phyloP scores from a whole-genome alignment of 2,797 vertebrate species.

The Sebastes matsubarae region DNA sequence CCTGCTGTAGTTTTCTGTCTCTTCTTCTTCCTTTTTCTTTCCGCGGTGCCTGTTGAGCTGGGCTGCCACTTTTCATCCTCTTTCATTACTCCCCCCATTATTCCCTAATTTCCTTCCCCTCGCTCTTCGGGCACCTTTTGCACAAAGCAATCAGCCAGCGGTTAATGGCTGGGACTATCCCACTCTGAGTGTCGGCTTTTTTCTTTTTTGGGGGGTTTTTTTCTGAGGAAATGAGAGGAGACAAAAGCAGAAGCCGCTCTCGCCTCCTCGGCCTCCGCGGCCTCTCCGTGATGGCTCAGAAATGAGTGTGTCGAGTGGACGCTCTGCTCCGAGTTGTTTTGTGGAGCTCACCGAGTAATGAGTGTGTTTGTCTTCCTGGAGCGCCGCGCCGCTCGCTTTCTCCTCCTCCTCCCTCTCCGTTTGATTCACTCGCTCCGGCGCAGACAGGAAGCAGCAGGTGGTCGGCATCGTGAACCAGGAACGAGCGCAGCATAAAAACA shows the following conservation, averaged over 20 bases:
- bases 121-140: slow-evolving; percentile 72
- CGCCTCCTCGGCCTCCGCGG: slow-evolving; percentile 25
- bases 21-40: slow-evolving; percentile 37
- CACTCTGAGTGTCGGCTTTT: slow-evolving; percentile 31
- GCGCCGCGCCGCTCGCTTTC: neutral
- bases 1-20: slow-evolving; percentile 22
- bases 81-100: slow-evolving; percentile 83
- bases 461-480: neutral
- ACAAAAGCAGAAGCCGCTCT: slow-evolving; percentile 55
- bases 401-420: neutral
- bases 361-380: slow-evolving; percentile 46
- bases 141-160: slow-evolving; percentile 79
- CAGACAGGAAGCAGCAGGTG: slow-evolving; percentile 35
- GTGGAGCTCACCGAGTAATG: slow-evolving; percentile 37
- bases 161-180: slow-evolving; percentile 74
- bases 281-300: slow-evolving; percentile 41
- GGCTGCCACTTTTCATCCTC: slow-evolving; percentile 82
- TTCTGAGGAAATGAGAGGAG: slow-evolving; percentile 62
- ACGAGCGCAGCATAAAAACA: neutral
- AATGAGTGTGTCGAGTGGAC: slow-evolving; percentile 52
- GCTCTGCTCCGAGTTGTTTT: slow-evolving; percentile 33
- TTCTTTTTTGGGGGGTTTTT: neutral
- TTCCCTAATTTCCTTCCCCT: slow-evolving; percentile 81
- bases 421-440: neutral
- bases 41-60: slow-evolving; percentile 59